Percentiles rank a stretch among this genome's conserved stretches.
Conservation (phyloP, 23 tunicate genomes). For the Trididemnum clinides region DNA sequence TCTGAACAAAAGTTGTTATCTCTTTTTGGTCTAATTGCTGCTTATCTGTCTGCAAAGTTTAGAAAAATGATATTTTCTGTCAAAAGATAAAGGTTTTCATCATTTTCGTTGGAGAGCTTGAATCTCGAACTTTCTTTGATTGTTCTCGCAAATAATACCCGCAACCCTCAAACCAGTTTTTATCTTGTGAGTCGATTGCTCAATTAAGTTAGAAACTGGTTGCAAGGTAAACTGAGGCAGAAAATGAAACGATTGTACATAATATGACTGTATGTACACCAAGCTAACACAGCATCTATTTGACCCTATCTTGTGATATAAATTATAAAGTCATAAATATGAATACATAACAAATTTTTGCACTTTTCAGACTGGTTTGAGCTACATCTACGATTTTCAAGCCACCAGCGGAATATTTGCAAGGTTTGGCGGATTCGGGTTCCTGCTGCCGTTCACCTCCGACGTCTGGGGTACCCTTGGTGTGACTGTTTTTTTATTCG, state of each 20-base stretch:
- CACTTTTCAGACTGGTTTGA: conserved; percentile 52
- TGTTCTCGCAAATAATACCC: no score
- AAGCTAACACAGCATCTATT: neutral
- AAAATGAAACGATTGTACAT: neutral
- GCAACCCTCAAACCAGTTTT: no score
- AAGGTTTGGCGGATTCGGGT: conserved; percentile 37
- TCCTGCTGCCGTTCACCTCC: conserved; percentile 57
- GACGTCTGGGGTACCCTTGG: conserved; percentile 48
- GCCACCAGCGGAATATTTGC: conserved; percentile 25
- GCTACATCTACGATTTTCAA: conserved; percentile 45
- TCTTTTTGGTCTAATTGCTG: no score
- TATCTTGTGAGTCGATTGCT: no score
- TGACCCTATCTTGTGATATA: neutral
- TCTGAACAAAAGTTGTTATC: no score
- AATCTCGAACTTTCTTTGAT: no score
- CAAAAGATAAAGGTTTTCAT: no score
- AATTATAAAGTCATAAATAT: neutral
- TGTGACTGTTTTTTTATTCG: conserved; percentile 42
- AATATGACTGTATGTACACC: neutral
- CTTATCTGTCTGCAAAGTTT: no score
- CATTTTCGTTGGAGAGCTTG: no score
- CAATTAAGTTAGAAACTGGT: no score
- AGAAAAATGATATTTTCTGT: no score
- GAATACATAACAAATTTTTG: neutral
- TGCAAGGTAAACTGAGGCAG: no score